Conservation (phyloP, 2,797 vertebrate genomes). For the Sebastiscus albofasciatus region DNA sequence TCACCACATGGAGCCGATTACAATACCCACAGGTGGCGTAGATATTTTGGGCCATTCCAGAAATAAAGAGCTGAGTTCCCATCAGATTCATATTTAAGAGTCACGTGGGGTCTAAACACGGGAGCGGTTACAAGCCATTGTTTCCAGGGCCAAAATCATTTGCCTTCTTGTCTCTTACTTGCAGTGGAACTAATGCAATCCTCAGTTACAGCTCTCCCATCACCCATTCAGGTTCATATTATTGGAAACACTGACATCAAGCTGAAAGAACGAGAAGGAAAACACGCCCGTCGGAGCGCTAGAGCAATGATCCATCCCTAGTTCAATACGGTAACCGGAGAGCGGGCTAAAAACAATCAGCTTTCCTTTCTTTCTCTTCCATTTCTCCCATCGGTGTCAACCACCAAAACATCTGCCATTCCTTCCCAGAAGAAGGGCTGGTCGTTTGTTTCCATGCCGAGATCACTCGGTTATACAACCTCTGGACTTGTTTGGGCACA, state of each 20-base stretch:
- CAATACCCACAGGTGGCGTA: conserved; percentile 30
- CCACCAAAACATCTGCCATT: conserved; percentile 58
- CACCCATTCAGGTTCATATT: conserved; percentile 44
- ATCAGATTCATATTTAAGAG: conserved; percentile 31
- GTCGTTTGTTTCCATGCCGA: conserved; percentile 40
- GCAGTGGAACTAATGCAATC: conserved; percentile 25
- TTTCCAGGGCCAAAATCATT: conserved; percentile 46
- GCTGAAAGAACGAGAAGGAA: conserved; percentile 50
- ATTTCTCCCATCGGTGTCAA: conserved; percentile 26
- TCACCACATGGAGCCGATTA: conserved; percentile 38
- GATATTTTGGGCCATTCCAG: conserved; percentile 24
- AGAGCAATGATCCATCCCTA: conserved; percentile 54
- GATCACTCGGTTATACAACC: conserved; percentile 52
- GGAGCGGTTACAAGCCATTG: conserved; percentile 31
- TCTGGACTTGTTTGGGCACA: conserved; percentile 49
- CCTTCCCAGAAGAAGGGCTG: conserved; percentile 56
- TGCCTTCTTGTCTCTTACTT: conserved; percentile 18
- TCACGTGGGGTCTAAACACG: conserved; percentile 29
- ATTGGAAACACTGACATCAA: conserved; percentile 73
- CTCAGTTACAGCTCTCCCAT: conserved; percentile 50
- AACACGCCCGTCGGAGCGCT: conserved; percentile 30
- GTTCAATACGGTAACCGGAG: conserved; percentile 67
- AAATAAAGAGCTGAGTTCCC: conserved; percentile 37
- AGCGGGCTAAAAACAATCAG: conserved; percentile 67
- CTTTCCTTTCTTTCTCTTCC: conserved; percentile 35